Percentiles rank a stretch among this genome's conserved stretches.
Conservation (phyloP, 2,888 invertebrate genomes). For the Xestia ashworthii region DNA sequence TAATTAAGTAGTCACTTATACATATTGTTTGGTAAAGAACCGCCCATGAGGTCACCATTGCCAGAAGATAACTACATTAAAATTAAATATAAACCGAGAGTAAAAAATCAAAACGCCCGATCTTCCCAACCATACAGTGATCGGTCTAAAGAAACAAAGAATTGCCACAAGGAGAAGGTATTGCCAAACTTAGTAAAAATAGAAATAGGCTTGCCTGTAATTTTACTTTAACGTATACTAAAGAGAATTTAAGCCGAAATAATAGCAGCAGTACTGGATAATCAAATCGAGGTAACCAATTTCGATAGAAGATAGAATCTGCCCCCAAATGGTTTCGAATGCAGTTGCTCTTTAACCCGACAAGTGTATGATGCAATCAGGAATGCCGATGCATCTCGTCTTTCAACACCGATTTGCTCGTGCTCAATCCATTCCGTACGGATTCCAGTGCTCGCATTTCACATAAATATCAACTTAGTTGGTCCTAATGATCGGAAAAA, state of each 20-base stretch:
- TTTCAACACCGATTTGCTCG: constrained; percentile 50
- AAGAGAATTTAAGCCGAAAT: too few species aligned
- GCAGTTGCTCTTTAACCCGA: constrained; percentile 33
- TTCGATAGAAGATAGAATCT: not conserved
- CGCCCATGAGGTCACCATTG: not conserved
- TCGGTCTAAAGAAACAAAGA: not conserved
- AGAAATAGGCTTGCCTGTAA: not conserved
- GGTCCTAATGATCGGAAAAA: not conserved
- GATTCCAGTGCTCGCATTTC: constrained; percentile 21
- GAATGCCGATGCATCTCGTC: constrained; percentile 17
- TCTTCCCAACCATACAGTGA: not conserved
- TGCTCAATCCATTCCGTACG: constrained; percentile 29
- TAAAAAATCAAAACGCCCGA: not conserved
- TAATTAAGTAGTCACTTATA: not conserved
- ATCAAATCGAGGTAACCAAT: not conserved
- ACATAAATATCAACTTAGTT: constrained; percentile 15
- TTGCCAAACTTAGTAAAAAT: not conserved
- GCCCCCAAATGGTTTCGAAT: not conserved
- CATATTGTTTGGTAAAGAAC: not conserved
- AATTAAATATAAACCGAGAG: not conserved
- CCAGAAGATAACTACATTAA: not conserved
- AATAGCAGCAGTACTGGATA: not conserved
- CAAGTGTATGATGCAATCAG: not conserved
- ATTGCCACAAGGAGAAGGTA: not conserved
- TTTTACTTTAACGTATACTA: not conserved